A percentile compares a stretch with the other conserved stretches of the same genome.
Evolutionary conservation across 2,888 invertebrate genomes (phyloP).

Genomic region (Zeuzera pyrina): DNA sequence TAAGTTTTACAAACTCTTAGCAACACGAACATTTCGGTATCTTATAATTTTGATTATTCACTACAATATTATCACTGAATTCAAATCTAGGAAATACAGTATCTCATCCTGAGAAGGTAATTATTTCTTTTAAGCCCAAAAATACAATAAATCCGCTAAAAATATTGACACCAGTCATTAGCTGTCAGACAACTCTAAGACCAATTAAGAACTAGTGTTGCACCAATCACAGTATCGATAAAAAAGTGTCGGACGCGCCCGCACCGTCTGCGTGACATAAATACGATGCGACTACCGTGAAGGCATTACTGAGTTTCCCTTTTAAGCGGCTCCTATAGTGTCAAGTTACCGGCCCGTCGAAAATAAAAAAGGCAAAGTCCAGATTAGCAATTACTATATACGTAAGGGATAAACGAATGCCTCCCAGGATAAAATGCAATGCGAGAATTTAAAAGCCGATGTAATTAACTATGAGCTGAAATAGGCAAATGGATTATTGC

Average conservation of each 20-base stretch:
- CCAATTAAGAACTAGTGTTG: slow-evolving; percentile 58
- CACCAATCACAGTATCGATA: slow-evolving; percentile 39
- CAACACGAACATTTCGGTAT: no score
- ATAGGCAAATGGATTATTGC: slow-evolving; percentile 16
- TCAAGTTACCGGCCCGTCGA: slow-evolving; percentile 41
- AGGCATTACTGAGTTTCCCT: slow-evolving; percentile 58
- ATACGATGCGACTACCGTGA: slow-evolving; percentile 55
- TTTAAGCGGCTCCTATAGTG: slow-evolving; percentile 51
- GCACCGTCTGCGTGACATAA: slow-evolving; percentile 28
- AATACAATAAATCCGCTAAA: slow-evolving; percentile 21
- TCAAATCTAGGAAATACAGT: no score
- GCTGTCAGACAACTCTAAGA: slow-evolving; percentile 18
- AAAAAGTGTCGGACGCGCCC: slow-evolving; percentile 22
- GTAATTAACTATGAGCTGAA: slow-evolving; percentile 22
- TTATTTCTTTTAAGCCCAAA: no score
- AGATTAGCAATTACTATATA: slow-evolving; percentile 50
- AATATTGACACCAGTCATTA: slow-evolving; percentile 16
- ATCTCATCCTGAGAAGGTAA: no score
- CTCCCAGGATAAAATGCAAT: slow-evolving; percentile 34
- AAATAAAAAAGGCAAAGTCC: slow-evolving; percentile 15
- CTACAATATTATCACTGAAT: no score
- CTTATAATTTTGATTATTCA: no score
- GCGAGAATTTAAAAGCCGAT: slow-evolving; percentile 7
- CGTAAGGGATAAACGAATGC: slow-evolving; percentile 35
- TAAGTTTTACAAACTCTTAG: background rate